Evolutionary conservation across 2,888 invertebrate species (phyloP), one percentile per base, ranked within the genome.

Genomic region (Xanthia togata): DNA sequence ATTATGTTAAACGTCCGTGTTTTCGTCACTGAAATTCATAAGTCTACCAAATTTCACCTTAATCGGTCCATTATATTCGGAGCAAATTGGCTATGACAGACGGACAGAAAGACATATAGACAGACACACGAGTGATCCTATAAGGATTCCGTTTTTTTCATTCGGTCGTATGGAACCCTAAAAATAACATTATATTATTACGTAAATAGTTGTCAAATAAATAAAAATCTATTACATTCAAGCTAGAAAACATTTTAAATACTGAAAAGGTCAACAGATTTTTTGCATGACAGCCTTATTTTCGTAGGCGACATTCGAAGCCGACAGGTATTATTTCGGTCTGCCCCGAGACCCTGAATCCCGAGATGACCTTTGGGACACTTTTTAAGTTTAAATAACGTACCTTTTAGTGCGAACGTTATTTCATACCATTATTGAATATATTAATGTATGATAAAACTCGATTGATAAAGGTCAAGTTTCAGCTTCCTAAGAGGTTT

Each of bases 281-380:
- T 57, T 73, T 59, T 41, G 11, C n/a, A 68, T 74, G 74, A 71
- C 62, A 67, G 64, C 38, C 62, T 70, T 81, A 70, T 76, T 82
- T 69, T 59, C n/a, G 31, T 68, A 65, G 23, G 44, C 65, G 75
- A 71, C 70, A 67, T 76, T 75, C 81, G 62, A 76, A 53, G 50
- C 44, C 57, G 78, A 78, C 81, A 81, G 78, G 79, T 81, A 73
- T 79, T 81, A 74, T 79, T 79, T 60, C 41, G 68, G 65, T 76
- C 44, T 60, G 62, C 38, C 65, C 64, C 26, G 41, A 26, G 38
- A 31, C 44, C 55, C 17, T 11, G 53, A 64, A 69, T 62, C n/a
- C 38, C 20, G 71, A 65, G 60, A 57, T 67, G 69, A 62, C 80
- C 85, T 87, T 82, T 69, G 60, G 72, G 63, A 59, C 31, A 67